A percentile compares a stretch with the other conserved stretches of the same genome.
Evolutionary conservation across 2,113 vertebrate genomes (phyloP).

Genomic region (Heloderma charlesbogerti): DNA sequence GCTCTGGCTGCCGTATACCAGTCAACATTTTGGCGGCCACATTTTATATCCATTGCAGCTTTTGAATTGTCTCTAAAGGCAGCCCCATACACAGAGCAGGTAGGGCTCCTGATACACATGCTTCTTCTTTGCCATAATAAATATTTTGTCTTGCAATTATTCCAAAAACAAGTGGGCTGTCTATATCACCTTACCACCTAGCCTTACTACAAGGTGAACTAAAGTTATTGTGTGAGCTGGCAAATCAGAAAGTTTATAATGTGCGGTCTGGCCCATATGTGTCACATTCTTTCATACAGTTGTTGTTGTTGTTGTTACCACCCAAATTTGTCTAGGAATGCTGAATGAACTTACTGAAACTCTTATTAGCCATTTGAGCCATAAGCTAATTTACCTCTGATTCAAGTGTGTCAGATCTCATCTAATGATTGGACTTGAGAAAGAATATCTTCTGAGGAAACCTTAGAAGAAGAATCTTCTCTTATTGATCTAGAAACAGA

Average conservation of each 20-base stretch:
- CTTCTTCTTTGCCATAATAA: background rate
- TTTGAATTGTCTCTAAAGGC: background rate
- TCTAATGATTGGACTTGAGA: conserved; percentile 28
- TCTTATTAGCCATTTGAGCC: conserved; percentile 44
- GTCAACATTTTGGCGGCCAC: background rate
- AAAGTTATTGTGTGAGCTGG: no score
- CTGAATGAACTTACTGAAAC: conserved; percentile 9
- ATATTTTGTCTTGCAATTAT: background rate
- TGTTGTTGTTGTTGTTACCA: background rate
- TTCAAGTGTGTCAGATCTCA: conserved; percentile 34
- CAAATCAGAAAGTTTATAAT: background rate
- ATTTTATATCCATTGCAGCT: background rate
- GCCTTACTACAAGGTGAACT: background rate
- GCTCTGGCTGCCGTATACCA: no score
- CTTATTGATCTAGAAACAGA: conserved; percentile 65
- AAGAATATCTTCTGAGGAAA: conserved; percentile 51
- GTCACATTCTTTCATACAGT: background rate
- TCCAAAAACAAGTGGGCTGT: background rate
- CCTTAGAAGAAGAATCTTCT: conserved; percentile 35
- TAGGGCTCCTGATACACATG: background rate
- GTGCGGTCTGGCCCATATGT: background rate
- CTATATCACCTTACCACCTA: background rate
- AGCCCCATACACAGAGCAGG: background rate
- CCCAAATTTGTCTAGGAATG: conserved; percentile 30
- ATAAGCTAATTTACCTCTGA: conserved; percentile 52